Evolutionary conservation across 2,888 invertebrate genomes (phyloP).

Genomic region (Pogonocherus hispidulus): DNA sequence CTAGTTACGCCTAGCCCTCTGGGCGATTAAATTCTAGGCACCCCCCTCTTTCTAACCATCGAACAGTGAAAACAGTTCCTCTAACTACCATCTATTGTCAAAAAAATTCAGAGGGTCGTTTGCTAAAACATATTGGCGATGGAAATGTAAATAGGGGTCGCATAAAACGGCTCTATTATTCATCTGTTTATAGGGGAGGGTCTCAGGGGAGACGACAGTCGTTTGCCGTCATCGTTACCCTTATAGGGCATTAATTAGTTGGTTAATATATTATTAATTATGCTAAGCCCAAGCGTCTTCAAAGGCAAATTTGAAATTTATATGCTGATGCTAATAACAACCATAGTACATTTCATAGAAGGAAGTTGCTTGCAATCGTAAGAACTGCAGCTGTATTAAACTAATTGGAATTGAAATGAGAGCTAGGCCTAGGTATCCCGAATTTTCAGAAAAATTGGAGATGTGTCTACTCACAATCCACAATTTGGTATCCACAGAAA

Average conservation of each 20-base stretch:
- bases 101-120: not conserved
- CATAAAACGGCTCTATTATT: conserved; percentile 26
- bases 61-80: not conserved
- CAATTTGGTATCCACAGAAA: too few species aligned
- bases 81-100: not conserved
- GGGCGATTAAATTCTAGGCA: not conserved
- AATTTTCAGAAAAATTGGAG: too few species aligned
- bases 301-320: too few species aligned
- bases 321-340: too few species aligned
- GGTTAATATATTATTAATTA: not conserved
- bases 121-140: conserved; percentile 5
- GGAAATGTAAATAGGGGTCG: conserved; percentile 18
- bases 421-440: too few species aligned
- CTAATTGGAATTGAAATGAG: too few species aligned
- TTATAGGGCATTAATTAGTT: not conserved
- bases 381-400: too few species aligned
- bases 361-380: too few species aligned
- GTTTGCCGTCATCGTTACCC: not conserved
- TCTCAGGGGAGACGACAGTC: not conserved
- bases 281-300: too few species aligned
- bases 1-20: not conserved
- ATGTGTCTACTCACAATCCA: too few species aligned
- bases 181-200: conserved; percentile 16
- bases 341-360: too few species aligned
- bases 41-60: conserved; percentile 5